phyloP scores from a whole-genome alignment of 2,888 invertebrate species.

The Baronia brevicornis region DNA sequence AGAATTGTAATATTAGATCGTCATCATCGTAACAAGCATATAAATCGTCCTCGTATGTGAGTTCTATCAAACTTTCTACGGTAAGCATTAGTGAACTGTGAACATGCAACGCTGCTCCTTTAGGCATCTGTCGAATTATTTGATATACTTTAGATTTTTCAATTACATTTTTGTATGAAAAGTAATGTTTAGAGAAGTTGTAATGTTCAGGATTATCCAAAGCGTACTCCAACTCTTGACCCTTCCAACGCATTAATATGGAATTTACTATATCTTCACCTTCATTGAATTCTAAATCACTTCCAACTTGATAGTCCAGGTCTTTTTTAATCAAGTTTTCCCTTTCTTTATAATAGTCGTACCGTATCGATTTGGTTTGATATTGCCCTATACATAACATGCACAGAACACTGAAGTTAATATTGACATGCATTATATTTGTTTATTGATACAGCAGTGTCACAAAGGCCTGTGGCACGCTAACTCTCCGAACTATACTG shows the following conservation, averaged over 20 bases:
- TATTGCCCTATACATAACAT: conserved; percentile 8
- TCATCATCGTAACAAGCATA: conserved; percentile 63
- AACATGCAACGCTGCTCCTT: conserved; percentile 82
- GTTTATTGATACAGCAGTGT: conserved; percentile 8
- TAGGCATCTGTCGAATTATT: conserved; percentile 81
- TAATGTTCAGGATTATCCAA: conserved; percentile 67
- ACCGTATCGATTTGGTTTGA: conserved; percentile 26
- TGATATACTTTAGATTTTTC: conserved; percentile 79
- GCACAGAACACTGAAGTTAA: conserved; percentile 16
- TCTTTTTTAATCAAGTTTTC: conserved; percentile 51
- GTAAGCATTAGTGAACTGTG: conserved; percentile 80
- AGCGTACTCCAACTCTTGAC: conserved; percentile 65
- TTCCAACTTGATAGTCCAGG: conserved; percentile 61
- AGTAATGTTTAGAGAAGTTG: conserved; percentile 79
- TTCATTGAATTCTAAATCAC: conserved; percentile 51
- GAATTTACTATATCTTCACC: conserved; percentile 71
- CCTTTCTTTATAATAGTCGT: conserved; percentile 33
- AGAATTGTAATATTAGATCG: conserved; percentile 50
- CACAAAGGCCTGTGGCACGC: conserved; percentile 18
- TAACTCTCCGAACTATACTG: conserved; percentile 16
- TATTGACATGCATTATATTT: conserved; percentile 8
- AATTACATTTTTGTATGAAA: conserved; percentile 75
- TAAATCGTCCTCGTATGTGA: conserved; percentile 79
- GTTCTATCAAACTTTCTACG: conserved; percentile 72
- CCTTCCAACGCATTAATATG: conserved; percentile 75